A percentile compares a stretch with the other conserved stretches of the same genome.
phyloP scores from a whole-genome alignment of 2,797 vertebrate species.

The Gallirallus australis region DNA sequence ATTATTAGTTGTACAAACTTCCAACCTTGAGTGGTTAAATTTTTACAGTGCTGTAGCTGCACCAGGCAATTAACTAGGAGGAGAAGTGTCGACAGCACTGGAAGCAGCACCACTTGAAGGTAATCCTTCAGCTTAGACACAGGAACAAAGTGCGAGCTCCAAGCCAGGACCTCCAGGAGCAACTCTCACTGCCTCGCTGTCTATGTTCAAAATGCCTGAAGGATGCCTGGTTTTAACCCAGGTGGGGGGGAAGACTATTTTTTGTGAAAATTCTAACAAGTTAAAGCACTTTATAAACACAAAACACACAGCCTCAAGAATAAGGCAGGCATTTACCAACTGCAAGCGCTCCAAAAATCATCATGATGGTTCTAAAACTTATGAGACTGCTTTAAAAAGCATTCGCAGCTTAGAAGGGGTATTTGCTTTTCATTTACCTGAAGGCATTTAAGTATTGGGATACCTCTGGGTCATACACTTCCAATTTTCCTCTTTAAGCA shows the following conservation, averaged over 20 bases:
- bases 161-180: neutral
- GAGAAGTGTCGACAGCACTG: neutral
- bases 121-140: neutral
- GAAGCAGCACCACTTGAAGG: neutral
- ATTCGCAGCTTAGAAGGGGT: neutral
- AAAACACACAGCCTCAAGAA: neutral
- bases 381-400: neutral
- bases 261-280: neutral
- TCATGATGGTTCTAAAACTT: neutral
- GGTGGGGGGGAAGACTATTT: neutral
- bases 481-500: neutral
- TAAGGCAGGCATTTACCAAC: neutral
- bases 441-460: neutral
- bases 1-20: neutral
- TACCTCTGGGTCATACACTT: neutral
- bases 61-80: neutral
- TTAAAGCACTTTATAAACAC: neutral
- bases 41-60: neutral
- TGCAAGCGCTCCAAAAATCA: neutral
- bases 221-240: neutral
- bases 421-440: neutral
- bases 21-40: neutral
- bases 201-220: neutral
- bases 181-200: neutral
- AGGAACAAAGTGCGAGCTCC: neutral